Conservation (phyloP, 2,113 vertebrate species). For the Amphiprion ocellaris region DNA sequence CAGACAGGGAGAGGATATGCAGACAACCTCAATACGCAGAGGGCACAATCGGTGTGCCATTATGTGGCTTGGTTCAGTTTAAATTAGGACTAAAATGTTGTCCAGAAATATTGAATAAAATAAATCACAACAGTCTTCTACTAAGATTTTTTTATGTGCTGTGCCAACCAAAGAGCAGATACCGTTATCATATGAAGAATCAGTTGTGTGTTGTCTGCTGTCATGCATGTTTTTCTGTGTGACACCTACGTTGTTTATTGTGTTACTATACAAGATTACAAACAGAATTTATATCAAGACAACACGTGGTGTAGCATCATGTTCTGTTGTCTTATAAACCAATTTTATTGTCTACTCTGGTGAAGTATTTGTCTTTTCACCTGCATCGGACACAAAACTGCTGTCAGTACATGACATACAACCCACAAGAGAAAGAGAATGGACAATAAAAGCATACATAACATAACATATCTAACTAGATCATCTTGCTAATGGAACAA, state of each 20-base stretch:
- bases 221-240: conserved; percentile 35
- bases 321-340: conserved; percentile 24
- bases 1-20: conserved; percentile 54
- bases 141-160: neutral
- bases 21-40: conserved; percentile 37
- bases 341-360: conserved; percentile 5
- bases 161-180: neutral
- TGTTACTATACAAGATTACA: conserved; percentile 9
- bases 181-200: conserved; percentile 1
- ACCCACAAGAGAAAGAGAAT: neutral
- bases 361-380: conserved; percentile 34
- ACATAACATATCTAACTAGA: neutral
- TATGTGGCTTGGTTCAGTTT: conserved; percentile 41
- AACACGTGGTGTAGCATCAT: conserved; percentile 18
- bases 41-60: conserved; percentile 17
- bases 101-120: conserved; percentile 19
- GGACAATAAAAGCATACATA: neutral
- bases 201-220: conserved; percentile 7
- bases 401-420: neutral
- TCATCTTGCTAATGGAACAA: neutral
- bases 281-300: conserved; percentile 29
- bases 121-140: neutral
- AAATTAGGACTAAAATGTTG: conserved; percentile 46
- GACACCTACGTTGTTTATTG: conserved; percentile 27
- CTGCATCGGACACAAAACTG: conserved; percentile 20